Conservation (phyloP, 2,888 invertebrate genomes). For the Lasioglossum malachurum region DNA sequence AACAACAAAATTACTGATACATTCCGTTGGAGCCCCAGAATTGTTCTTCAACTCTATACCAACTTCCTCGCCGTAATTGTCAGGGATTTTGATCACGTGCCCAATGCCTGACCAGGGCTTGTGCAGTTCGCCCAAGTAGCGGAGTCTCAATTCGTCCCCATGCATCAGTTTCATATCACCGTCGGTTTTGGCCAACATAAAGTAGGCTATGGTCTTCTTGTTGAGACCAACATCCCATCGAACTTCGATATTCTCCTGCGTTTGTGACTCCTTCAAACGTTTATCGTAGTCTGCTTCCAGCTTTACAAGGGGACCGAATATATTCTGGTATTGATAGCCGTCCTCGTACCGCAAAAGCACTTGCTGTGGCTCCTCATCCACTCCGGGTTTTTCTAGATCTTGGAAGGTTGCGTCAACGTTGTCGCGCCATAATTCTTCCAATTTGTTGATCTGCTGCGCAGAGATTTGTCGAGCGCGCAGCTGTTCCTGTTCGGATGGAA, state of each 20-base stretch:
- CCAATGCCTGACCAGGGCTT: conserved; percentile 99
- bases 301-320: conserved; percentile 98
- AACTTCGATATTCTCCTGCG: conserved; percentile 98
- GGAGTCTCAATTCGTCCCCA: conserved; percentile 97
- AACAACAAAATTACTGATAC: conserved; percentile 97
- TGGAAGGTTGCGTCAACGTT: conserved; percentile 99
- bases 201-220: conserved; percentile 99
- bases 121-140: conserved; percentile 96
- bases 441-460: conserved; percentile 98
- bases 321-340: conserved; percentile 99
- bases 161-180: conserved; percentile 99
- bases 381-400: conserved; percentile 98
- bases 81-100: conserved; percentile 98
- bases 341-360: conserved; percentile 94
- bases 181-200: conserved; percentile 98
- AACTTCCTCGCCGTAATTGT: conserved; percentile 99
- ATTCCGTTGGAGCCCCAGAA: conserved; percentile 96
- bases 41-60: conserved; percentile 98
- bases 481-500: conserved; percentile 99
- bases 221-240: conserved; percentile 99
- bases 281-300: conserved; percentile 99
- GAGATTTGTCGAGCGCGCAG: conserved; percentile 98
- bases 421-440: conserved; percentile 99
- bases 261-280: conserved; percentile 98
- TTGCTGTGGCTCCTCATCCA: conserved; percentile 99